A percentile compares a stretch with the other conserved stretches of the same genome.
phyloP scores from a whole-genome alignment of 2,113 vertebrate genomes.

The Dissostichus mawsoni region DNA sequence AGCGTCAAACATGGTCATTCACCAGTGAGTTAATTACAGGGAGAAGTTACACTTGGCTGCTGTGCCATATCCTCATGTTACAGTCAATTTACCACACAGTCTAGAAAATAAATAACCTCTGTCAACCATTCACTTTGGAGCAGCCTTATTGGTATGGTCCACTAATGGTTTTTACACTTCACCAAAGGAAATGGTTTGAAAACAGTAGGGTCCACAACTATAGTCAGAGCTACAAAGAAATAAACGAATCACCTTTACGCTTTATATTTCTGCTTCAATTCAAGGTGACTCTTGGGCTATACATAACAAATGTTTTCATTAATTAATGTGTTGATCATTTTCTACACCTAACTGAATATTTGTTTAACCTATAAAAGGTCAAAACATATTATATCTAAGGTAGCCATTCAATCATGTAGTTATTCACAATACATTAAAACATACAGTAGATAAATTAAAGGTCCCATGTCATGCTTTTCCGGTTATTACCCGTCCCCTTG shows the following conservation, averaged over 20 bases:
- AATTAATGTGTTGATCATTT: not conserved
- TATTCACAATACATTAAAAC: not conserved
- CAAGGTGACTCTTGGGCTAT: not conserved
- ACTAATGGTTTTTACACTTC: not conserved
- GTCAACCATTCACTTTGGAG: constrained; percentile 33
- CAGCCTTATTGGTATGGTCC: not conserved
- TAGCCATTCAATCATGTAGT: not conserved
- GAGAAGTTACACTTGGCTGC: constrained; percentile 34
- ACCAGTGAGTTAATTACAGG: constrained; percentile 57
- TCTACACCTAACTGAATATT: too few relatives aligned
- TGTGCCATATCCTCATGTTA: constrained; percentile 56
- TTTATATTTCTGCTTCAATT: too few relatives aligned
- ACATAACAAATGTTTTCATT: not conserved
- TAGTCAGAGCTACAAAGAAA: too few relatives aligned
- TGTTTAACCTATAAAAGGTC: not conserved
- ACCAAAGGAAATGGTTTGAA: constrained; percentile 10
- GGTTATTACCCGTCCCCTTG: too few relatives aligned
- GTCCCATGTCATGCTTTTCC: too few relatives aligned
- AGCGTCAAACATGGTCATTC: constrained; percentile 53
- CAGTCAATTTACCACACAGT: constrained; percentile 52
- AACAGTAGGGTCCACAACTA: not conserved
- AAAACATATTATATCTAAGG: not conserved
- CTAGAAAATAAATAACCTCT: constrained; percentile 32
- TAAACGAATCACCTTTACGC: too few relatives aligned
- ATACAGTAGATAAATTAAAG: not conserved